Conservation (phyloP, 1,140 invertebrate species). For the Campoletis sonorensis region DNA sequence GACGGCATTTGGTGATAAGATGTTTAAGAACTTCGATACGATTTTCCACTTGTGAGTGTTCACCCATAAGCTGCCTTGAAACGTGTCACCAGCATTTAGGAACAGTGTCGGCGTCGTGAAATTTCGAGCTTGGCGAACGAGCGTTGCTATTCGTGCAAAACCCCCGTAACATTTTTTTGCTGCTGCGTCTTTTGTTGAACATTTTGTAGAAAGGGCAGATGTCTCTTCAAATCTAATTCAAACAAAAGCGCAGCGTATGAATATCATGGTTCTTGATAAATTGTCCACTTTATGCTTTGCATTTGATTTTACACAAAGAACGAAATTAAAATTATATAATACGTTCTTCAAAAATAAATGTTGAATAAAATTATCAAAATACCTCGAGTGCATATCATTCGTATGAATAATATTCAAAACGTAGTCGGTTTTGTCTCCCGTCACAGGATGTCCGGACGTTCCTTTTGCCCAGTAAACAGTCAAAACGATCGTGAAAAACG, state of each 20-base stretch:
- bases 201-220: slow-evolving; percentile 82
- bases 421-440: not conserved
- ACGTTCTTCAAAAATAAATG: too few relatives aligned
- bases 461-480: not conserved
- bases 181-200: slow-evolving; percentile 76
- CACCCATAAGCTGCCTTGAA: slow-evolving; percentile 90
- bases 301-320: too few relatives aligned
- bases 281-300: too few relatives aligned
- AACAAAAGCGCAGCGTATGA: too few relatives aligned
- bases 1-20: too few relatives aligned
- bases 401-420: slow-evolving; percentile 42
- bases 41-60: too few relatives aligned
- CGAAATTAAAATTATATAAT: too few relatives aligned
- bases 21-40: too few relatives aligned
- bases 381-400: slow-evolving; percentile 52
- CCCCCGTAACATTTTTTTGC: slow-evolving; percentile 87
- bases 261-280: too few relatives aligned
- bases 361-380: too few relatives aligned
- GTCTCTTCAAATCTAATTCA: too few relatives aligned
- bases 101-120: slow-evolving; percentile 56
- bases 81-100: slow-evolving; percentile 75
- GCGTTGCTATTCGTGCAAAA: slow-evolving; percentile 86
- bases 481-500: not conserved
- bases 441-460: not conserved
- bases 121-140: too few relatives aligned